Evolutionary conservation across 2,797 vertebrate species (phyloP).

Genomic region (Sebastes paucispinis): DNA sequence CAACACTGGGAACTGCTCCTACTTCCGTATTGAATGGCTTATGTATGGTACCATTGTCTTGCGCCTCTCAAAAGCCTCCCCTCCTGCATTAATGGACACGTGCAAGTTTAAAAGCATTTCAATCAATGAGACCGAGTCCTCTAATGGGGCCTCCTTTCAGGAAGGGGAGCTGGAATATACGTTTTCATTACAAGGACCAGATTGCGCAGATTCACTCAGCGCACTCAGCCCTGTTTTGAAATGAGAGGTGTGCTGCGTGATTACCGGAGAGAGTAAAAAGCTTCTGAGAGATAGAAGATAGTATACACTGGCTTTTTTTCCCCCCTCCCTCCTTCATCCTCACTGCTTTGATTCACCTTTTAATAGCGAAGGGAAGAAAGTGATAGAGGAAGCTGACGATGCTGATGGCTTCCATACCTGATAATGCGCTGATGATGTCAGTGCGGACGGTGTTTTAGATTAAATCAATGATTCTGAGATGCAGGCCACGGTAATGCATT

Average conservation of each 20-base stretch:
- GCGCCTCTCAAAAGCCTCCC: constrained; percentile 48
- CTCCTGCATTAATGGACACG: constrained; percentile 73
- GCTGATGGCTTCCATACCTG: constrained; percentile 11
- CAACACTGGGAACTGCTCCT: constrained; percentile 28
- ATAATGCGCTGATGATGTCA: constrained; percentile 33
- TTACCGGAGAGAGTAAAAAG: constrained; percentile 68
- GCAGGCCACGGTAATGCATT: not conserved
- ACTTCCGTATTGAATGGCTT: constrained; percentile 43
- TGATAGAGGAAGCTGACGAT: constrained; percentile 29
- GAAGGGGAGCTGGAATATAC: constrained; percentile 74
- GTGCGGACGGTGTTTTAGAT: not conserved
- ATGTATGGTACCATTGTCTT: constrained; percentile 57
- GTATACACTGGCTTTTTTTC: constrained; percentile 25
- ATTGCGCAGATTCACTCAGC: constrained; percentile 66
- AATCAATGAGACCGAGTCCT: constrained; percentile 80
- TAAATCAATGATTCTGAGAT: constrained; percentile 33
- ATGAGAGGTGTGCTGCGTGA: constrained; percentile 74
- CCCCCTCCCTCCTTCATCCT: constrained; percentile 7
- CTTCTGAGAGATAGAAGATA: constrained; percentile 59
- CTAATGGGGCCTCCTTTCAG: constrained; percentile 81
- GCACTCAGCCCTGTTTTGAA: constrained; percentile 74
- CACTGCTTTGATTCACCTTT: constrained; percentile 56
- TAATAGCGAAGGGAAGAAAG: constrained; percentile 44
- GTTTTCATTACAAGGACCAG: constrained; percentile 78
- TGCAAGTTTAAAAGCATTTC: constrained; percentile 83